phyloP scores from a whole-genome alignment of 2,113 vertebrate species.

The Bombycilla garrulus region DNA sequence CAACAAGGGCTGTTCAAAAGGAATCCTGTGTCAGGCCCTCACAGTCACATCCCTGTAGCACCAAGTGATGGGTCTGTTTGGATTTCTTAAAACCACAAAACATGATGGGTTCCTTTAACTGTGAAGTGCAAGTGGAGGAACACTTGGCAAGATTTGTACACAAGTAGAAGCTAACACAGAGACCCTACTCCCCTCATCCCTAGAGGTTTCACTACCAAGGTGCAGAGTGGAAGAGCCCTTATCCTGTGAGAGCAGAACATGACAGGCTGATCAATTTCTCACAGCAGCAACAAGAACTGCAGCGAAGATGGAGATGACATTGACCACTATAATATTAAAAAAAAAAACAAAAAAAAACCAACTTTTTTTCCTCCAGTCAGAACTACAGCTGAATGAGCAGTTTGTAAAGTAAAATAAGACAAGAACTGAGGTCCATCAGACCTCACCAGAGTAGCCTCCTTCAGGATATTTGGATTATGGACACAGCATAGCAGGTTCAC shows the following conservation, averaged over 20 bases:
- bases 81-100: neutral
- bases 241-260: neutral
- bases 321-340: neutral
- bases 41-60: neutral
- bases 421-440: neutral
- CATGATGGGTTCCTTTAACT: neutral
- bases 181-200: neutral
- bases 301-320: neutral
- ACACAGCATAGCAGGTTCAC: neutral
- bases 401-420: neutral
- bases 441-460: neutral
- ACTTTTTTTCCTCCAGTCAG: neutral
- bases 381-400: neutral
- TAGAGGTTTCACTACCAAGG: fast-evolving
- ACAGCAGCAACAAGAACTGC: neutral
- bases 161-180: neutral
- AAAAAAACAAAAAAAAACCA: neutral
- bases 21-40: neutral
- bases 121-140: neutral
- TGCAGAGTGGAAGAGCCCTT: neutral
- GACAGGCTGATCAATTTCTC: neutral
- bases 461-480: neutral
- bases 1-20: neutral
- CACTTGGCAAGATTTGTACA: neutral
- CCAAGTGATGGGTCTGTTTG: neutral